Base-by-base conservation (phyloP, 2,113 vertebrate species). In the Rhodinocichla rosea region DNA sequence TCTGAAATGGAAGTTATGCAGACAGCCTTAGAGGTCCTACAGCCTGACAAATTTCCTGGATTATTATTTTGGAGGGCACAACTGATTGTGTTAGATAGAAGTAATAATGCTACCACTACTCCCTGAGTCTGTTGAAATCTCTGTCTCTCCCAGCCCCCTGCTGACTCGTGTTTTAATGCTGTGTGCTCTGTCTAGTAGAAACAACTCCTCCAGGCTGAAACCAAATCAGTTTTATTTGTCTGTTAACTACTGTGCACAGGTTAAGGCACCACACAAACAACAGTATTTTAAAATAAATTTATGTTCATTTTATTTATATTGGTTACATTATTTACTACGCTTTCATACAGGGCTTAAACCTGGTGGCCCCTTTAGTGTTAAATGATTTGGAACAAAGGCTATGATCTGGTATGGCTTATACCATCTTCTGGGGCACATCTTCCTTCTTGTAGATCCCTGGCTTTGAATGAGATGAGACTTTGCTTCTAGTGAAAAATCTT, bases 191-290 rank as follows among this genome's bases (percentile, higher is more conserved):
- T 73, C 88, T 80, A 42, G 50, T 7, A 73, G 50, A 85, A 84
- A 77, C 28, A 87, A 49, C 33, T 94, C 57, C 63, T 91, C 65
- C 88, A 77, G 83, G 35, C 55, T 88, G 67, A 95, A 93, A 88
- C 18, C 1, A 1, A 37, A 59, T 47, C 74, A 63, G 45, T 85
- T 91, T 97, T 87, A 80, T 73, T 89, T 73, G 50, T 85, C 67
- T 83, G 55, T 30, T 70, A 74, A 83, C 75, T 45, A 32, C 55
- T 39, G 63, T 49, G 78, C 55, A 67, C 8, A 1, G 39, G 19
- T 83, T 90, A 94, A 91, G 28, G 28, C 18, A 55, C 59, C 52
- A 65, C n/a, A 70, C 14, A 65, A 91, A 68, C 35, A 81, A 37
- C 35, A 60, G 27, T 37, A 60, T 27, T 60, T 37, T 27, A 37